Evolutionary conservation across 2,113 vertebrate species (phyloP).

Genomic region (Micronycteris hirsuta): DNA sequence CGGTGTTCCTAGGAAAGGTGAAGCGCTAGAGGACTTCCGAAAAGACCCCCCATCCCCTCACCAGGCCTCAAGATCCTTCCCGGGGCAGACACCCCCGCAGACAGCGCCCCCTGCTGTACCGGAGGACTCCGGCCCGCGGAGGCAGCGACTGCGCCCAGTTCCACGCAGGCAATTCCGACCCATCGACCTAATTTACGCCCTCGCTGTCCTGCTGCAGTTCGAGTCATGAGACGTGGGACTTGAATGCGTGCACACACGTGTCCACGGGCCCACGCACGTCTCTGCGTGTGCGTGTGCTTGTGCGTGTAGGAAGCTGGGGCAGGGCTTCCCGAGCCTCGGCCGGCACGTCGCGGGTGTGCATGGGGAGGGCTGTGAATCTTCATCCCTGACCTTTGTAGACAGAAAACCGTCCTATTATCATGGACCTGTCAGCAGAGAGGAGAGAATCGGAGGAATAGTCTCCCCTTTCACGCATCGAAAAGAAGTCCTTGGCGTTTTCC

Average conservation of each 20-base stretch:
- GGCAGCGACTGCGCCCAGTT: not conserved
- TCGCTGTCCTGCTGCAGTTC: not conserved
- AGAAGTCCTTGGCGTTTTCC: not conserved
- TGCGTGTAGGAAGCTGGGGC: accelerated
- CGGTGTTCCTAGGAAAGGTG: accelerated
- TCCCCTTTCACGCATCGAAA: constrained; percentile 33
- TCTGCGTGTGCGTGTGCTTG: accelerated
- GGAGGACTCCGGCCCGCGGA: not conserved
- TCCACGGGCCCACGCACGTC: accelerated
- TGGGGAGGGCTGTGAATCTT: constrained; percentile 53
- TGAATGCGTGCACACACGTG: not conserved
- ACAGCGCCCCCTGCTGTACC: not conserved
- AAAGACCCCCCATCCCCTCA: not conserved
- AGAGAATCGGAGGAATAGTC: constrained; percentile 20
- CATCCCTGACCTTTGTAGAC: constrained; percentile 66
- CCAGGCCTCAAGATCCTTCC: not conserved
- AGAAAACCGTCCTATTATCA: constrained; percentile 56
- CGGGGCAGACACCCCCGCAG: not conserved
- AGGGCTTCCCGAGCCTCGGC: not conserved
- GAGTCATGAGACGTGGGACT: not conserved
- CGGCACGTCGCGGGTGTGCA: not conserved
- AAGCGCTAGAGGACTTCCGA: not conserved
- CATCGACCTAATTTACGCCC: constrained; percentile 59
- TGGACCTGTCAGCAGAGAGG: constrained; percentile 55
- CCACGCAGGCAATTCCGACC: constrained; percentile 64